Conservation (phyloP, 2,113 vertebrate species). For the Rhinolophus ferrumequinum region DNA sequence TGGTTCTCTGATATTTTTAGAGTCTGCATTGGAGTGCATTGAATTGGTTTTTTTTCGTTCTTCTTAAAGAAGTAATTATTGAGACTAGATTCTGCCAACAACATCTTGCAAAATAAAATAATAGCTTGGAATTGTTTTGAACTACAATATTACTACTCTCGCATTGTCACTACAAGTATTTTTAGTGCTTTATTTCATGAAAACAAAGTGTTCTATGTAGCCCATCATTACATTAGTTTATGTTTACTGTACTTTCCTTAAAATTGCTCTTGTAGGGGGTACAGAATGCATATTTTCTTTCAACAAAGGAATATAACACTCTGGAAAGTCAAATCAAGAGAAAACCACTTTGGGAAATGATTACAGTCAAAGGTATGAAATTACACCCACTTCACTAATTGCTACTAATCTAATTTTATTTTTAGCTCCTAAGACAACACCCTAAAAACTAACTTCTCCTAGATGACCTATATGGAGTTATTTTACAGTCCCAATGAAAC, state of each 20-base stretch:
- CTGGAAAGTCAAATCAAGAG: slow-evolving; percentile 67
- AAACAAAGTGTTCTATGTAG: slow-evolving; percentile 69
- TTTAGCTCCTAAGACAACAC: slow-evolving; percentile 64
- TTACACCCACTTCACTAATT: slow-evolving; percentile 78
- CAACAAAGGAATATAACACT: slow-evolving; percentile 51
- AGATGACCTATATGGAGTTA: slow-evolving; percentile 52
- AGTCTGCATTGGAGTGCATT: slow-evolving; percentile 68
- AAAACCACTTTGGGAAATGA: slow-evolving; percentile 66
- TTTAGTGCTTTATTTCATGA: slow-evolving; percentile 73
- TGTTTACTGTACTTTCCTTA: slow-evolving; percentile 70
- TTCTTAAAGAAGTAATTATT: slow-evolving; percentile 77
- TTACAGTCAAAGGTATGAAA: slow-evolving; percentile 76
- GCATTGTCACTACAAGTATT: slow-evolving; percentile 70
- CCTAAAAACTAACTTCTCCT: slow-evolving; percentile 61
- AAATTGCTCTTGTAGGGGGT: slow-evolving; percentile 70
- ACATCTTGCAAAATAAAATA: slow-evolving; percentile 72
- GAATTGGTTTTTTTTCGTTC: slow-evolving; percentile 63
- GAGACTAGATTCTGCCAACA: slow-evolving; percentile 68
- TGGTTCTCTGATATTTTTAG: slow-evolving; percentile 80
- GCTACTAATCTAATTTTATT: slow-evolving; percentile 77
- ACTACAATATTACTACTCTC: slow-evolving; percentile 73
- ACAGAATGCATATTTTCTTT: slow-evolving; percentile 11
- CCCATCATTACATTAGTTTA: slow-evolving; percentile 68
- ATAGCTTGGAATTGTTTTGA: slow-evolving; percentile 69
- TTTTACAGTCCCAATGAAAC: slow-evolving; percentile 44